Evolutionary conservation across 2,888 invertebrate genomes (phyloP).

Genomic region (Zygaena filipendulae): DNA sequence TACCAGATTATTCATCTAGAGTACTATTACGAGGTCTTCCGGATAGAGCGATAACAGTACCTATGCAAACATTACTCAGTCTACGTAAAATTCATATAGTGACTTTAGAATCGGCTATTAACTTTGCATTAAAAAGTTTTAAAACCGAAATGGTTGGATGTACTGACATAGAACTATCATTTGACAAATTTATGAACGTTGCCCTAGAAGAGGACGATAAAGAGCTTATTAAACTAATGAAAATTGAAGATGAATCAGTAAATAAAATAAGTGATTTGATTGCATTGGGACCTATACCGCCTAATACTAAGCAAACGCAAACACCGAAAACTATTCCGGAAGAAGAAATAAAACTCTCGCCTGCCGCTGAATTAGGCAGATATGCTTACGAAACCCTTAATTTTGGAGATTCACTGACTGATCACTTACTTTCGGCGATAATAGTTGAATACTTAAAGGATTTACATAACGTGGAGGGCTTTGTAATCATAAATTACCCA

Average conservation of each 20-base stretch:
- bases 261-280: slow-evolving; percentile 32
- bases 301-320: slow-evolving; percentile 65
- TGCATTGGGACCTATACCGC: slow-evolving; percentile 26
- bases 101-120: slow-evolving; percentile 60
- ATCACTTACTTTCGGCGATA: slow-evolving; percentile 65
- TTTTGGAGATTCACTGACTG: slow-evolving; percentile 62
- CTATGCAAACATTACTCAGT: slow-evolving; percentile 50
- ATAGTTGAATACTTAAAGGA: slow-evolving; percentile 70
- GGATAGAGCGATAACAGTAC: slow-evolving; percentile 38
- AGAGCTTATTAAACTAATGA: slow-evolving; percentile 41
- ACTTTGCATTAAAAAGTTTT: slow-evolving; percentile 65
- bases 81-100: slow-evolving; percentile 46
- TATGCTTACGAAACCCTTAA: slow-evolving; percentile 63
- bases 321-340: slow-evolving; percentile 70
- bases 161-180: slow-evolving; percentile 52
- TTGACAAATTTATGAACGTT: slow-evolving; percentile 37
- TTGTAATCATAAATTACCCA: slow-evolving; percentile 75
- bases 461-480: slow-evolving; percentile 58
- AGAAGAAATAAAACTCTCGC: slow-evolving; percentile 61
- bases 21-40: slow-evolving; percentile 51
- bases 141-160: slow-evolving; percentile 63
- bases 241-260: slow-evolving; percentile 33
- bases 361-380: slow-evolving; percentile 64
- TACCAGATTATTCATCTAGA: slow-evolving; percentile 43
- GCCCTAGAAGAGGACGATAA: slow-evolving; percentile 36